Evolutionary conservation across 2,888 invertebrate species (phyloP).

Genomic region (Megalurothrips usitatus): DNA sequence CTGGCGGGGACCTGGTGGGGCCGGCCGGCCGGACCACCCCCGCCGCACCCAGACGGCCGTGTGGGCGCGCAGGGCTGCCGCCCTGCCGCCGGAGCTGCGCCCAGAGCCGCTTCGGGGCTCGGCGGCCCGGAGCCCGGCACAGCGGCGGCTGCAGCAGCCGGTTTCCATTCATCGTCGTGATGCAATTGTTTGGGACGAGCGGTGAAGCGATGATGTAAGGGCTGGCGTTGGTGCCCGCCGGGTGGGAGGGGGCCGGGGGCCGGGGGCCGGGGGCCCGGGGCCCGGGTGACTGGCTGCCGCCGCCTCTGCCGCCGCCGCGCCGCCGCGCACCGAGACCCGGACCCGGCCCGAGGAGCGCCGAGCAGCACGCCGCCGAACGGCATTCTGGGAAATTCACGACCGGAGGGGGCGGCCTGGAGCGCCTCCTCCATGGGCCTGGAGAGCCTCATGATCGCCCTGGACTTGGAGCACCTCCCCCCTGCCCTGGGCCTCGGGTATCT

Average conservation of each 20-base stretch:
- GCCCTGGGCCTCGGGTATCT: too few species aligned
- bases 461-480: too few species aligned
- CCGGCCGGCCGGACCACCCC: background rate
- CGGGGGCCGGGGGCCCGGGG: background rate
- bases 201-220: slow-evolving; percentile 20
- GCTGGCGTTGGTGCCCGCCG: background rate
- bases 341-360: too few species aligned
- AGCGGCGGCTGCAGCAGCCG: background rate
- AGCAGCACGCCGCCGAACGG: too few species aligned
- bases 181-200: slow-evolving; percentile 24
- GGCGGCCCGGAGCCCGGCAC: too few species aligned
- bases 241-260: background rate
- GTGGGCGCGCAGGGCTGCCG: too few species aligned
- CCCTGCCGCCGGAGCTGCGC: too few species aligned
- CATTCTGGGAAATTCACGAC: slow-evolving; percentile 7
- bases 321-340: too few species aligned
- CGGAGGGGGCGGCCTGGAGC: background rate
- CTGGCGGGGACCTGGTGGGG: background rate
- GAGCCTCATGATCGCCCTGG: too few species aligned
- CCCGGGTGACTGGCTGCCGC: background rate
- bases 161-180: slow-evolving; percentile 18
- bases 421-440: too few species aligned
- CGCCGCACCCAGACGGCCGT: background rate
- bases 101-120: too few species aligned
- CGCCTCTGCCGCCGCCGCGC: too few species aligned